Conservation (phyloP, 2,113 vertebrate genomes). For the Formicarius rufipectus region DNA sequence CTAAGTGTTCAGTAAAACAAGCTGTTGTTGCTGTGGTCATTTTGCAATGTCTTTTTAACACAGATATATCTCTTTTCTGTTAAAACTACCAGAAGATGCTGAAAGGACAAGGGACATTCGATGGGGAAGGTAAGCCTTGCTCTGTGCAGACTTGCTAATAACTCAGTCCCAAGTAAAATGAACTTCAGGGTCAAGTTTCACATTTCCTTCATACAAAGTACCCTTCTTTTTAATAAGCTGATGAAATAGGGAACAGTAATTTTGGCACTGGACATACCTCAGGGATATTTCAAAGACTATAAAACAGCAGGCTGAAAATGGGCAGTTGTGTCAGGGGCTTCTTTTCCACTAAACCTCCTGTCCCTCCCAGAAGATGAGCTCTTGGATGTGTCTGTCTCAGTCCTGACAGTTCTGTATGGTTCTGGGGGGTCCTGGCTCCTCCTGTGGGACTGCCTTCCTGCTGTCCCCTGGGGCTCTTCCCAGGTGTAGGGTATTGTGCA, state of each 20-base stretch:
- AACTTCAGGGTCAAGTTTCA: fast-evolving
- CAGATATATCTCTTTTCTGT: neutral
- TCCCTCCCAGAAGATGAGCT: neutral
- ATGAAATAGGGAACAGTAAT: neutral
- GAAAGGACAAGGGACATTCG: slow-evolving; percentile 87
- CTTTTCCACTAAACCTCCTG: neutral
- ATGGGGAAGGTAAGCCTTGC: slow-evolving; percentile 89
- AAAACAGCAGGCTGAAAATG: neutral
- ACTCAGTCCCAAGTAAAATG: neutral
- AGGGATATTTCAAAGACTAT: neutral
- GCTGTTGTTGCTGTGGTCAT: neutral
- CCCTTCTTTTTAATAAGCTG: neutral
- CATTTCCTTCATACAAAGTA: fast-evolving
- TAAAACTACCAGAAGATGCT: slow-evolving; percentile 74
- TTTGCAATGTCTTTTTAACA: slow-evolving; percentile 23
- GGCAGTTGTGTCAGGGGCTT: neutral
- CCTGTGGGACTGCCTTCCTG: neutral
- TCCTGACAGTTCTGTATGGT: neutral
- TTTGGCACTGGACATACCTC: neutral
- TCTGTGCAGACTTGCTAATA: neutral
- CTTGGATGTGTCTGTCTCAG: neutral
- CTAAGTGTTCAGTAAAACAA: neutral
- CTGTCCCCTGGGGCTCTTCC: neutral
- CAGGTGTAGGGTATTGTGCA: neutral
- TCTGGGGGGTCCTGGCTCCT: fast-evolving